Base-by-base conservation (phyloP, 2,113 vertebrate genomes). In the Brienomyrus longianalis region DNA sequence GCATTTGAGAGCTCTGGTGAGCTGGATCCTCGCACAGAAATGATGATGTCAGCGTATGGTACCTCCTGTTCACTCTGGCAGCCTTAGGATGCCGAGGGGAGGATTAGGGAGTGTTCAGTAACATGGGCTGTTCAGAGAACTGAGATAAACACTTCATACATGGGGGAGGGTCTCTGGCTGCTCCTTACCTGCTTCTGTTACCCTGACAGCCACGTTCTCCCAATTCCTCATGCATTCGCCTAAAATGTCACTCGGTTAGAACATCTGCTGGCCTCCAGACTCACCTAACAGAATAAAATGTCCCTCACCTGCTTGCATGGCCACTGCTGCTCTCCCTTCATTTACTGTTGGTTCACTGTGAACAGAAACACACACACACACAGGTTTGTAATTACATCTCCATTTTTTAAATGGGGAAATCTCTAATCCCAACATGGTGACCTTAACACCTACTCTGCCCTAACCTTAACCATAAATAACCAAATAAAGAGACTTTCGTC, bases 11-110 rank as follows among this genome's bases (percentile, higher is more conserved):
- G 93, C 90, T 96, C 95, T 17, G 95, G 96, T 88, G 94, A 94
- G 31, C 96, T 96, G 91, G 94, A 91, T 5, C 95, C 95, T 91
- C 95, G 93, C 19, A 96, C 92, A 3, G 95, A 94, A 89, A 96
- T 96, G 91, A 96, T 93, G 51, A 96, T 96, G 91, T 96, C 96
- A 77, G 96, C 96, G 70, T 96, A 96, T 27, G 96, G 95, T 74
- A 96, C 95, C 90, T 96, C 96, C n/a, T 93, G 93, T 90, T 95
- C 94, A 31, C 94, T 95, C 89, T 95, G 94, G 47, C 90, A 90
- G 50, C 96, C 96, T 96, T 90, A 27, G 31, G 48, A 77, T 27
- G 47, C 39, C 10, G 17, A 62, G 4, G 10, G 56, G 19, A 66
- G 39, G 83, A 47, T 84, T 84, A 83, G 83, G 83, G 39, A 27